Percentiles rank a stretch among this genome's conserved stretches.
These are phyloP conservation scores for Marisa cornuarietis DNA, from an alignment of 1,140 invertebrate genomes.

Conservation along the genomic window DNA sequence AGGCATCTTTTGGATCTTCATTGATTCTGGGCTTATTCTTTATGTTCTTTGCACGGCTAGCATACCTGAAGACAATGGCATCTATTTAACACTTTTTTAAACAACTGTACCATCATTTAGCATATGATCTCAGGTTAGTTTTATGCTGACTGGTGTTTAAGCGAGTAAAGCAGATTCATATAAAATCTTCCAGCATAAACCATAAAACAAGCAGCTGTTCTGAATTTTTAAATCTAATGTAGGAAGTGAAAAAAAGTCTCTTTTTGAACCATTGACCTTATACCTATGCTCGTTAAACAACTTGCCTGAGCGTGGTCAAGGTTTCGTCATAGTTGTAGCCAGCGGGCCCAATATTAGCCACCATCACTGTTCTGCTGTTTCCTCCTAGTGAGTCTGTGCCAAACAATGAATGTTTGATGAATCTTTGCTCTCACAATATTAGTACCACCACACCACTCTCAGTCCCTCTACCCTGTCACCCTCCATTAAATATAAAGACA, in stretches of 20 bases:
- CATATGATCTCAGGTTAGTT: not conserved
- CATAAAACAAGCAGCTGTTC: too few relatives aligned
- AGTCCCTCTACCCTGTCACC: too few relatives aligned
- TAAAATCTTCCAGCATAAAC: too few relatives aligned
- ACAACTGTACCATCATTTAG: not conserved
- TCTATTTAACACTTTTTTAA: not conserved
- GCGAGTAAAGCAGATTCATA: not conserved
- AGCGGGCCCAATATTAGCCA: slow-evolving; percentile 96
- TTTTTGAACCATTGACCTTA: too few relatives aligned
- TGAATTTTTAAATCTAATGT: too few relatives aligned
- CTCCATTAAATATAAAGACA: too few relatives aligned
- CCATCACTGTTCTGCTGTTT: slow-evolving; percentile 97
- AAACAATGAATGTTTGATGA: too few relatives aligned
- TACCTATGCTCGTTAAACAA: too few relatives aligned
- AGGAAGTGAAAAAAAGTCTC: too few relatives aligned
- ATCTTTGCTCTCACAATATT: too few relatives aligned
- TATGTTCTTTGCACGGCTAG: slow-evolving; percentile 94
- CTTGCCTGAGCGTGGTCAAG: not conserved
- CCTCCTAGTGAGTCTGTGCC: slow-evolving; percentile 87
- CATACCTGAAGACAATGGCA: slow-evolving; percentile 73
- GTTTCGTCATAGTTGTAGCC: slow-evolving; percentile 96
- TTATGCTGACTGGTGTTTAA: not conserved
- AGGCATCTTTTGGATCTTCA: slow-evolving; percentile 91
- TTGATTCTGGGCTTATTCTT: slow-evolving; percentile 96
- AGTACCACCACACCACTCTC: too few relatives aligned